Evolutionary conservation across 2,888 invertebrate species (phyloP), one percentile per base, ranked within the genome.

Genomic region (Abrostola tripartita): DNA sequence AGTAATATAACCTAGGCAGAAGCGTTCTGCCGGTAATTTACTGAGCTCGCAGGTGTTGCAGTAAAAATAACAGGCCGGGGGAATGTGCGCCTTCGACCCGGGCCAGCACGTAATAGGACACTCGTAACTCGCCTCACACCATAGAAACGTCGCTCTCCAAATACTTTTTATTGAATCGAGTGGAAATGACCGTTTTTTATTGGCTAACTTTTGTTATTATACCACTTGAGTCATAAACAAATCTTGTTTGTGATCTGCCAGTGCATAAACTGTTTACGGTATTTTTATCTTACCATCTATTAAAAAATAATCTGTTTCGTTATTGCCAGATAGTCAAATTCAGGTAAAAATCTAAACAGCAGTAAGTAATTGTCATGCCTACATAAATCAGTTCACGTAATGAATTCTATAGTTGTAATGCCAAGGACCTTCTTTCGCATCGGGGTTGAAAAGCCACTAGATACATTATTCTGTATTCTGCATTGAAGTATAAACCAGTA

Each of bases 31-130:
- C 65, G 71, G 79, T 81, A 83, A 85, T 86, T 86, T 86, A 88
- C 82, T 61, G 70, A 77, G 71, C 77, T 71, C 80, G 81, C 89
- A 89, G 89, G 88, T 89, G 89, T 79, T 84, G 80, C 84, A 79
- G 76, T 83, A 82, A 83, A 84, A 84, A 82, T 83, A 83, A 84
- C 76, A 78, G 76, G 72, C 58, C 52, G 38, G 49, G 59, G 66
- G 67, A 76, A 66, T 63, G 65, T 56, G 59, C 69, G 63, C 75
- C 75, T 81, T 74, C 68, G 80, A 77, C 71, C 79, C 71, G 69
- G 80, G 76, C 71, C 79, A 70, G 69, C 71, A 71, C 52, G 77
- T 77, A 78, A 79, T 68, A 66, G 76, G 74, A 69, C 71, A 77
- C 68, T 74, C 77, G 81, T 83, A 81, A 82, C 79, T 81, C 74